Percentiles rank a stretch among this genome's conserved stretches.
Conservation (phyloP, 2,888 invertebrate species). For the Drosophila barbarae region DNA sequence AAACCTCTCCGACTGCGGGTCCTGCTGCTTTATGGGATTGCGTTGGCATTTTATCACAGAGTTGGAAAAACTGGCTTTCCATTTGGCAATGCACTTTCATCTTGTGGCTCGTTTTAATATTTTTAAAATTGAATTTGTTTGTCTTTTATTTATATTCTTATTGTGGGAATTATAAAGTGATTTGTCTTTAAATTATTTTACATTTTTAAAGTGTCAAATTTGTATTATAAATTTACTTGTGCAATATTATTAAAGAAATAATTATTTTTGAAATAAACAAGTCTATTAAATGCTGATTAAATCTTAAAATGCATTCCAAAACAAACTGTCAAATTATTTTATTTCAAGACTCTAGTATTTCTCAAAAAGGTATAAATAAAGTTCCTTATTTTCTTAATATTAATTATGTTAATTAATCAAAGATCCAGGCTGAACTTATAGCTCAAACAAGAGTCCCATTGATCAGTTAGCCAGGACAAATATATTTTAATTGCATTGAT, state of each 20-base stretch:
- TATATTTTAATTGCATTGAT: conserved; percentile 33
- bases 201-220: not conserved
- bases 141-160: not conserved
- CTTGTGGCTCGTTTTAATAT: not conserved
- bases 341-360: not conserved
- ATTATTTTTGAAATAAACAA: not conserved
- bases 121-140: not conserved
- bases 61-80: not conserved
- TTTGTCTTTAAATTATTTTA: not conserved
- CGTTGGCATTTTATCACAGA: conserved; percentile 7
- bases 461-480: conserved; percentile 15
- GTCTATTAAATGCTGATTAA: not conserved
- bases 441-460: not conserved
- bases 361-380: not conserved
- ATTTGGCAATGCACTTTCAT: conserved; percentile 11
- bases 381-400: not conserved
- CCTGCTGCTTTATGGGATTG: conserved; percentile 11
- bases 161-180: too few relatives aligned
- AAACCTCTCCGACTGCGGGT: not conserved
- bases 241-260: too few relatives aligned
- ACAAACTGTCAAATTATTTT: not conserved
- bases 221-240: not conserved
- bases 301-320: not conserved
- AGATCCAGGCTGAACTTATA: too few relatives aligned
- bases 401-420: too few relatives aligned